Conservation (phyloP, 1,140 invertebrate species). For the Aphelenchoides avenae region DNA sequence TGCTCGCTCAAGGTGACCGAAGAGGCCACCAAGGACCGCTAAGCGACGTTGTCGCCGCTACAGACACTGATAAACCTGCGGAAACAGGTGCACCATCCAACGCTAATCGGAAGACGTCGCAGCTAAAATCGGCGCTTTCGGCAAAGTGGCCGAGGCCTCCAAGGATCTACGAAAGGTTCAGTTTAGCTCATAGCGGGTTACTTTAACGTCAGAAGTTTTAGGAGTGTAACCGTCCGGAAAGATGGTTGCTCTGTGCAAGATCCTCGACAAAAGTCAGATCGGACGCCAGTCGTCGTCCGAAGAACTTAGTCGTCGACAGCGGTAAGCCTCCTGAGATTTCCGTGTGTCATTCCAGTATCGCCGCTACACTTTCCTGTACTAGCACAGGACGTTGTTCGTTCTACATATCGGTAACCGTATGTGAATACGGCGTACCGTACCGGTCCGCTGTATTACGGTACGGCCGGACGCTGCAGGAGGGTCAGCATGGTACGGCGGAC, state of each 20-base stretch:
- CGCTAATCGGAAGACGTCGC: slow-evolving; percentile 69
- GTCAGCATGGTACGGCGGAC: no score
- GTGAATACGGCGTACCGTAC: no score
- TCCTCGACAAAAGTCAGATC: slow-evolving; percentile 91
- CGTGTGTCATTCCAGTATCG: not conserved
- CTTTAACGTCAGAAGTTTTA: slow-evolving; percentile 15
- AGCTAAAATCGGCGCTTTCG: not conserved
- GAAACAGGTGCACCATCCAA: slow-evolving; percentile 96
- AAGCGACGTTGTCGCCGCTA: slow-evolving; percentile 46
- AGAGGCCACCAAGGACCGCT: slow-evolving; percentile 14
- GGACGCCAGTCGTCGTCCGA: slow-evolving; percentile 45
- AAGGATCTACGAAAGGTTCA: not conserved
- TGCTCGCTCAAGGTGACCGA: slow-evolving; percentile 31
- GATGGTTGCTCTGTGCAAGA: slow-evolving; percentile 84
- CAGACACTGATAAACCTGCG: slow-evolving; percentile 90
- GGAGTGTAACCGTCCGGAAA: slow-evolving; percentile 78
- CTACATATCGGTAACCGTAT: no score
- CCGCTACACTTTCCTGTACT: not conserved
- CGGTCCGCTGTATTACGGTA: no score
- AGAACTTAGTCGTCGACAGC: not conserved
- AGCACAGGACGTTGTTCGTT: no score
- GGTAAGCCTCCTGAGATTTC: not conserved
- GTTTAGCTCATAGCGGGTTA: not conserved
- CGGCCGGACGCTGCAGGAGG: no score
- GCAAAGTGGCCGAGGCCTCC: not conserved